These are phyloP conservation scores for Polymixis flavicincta DNA, from an alignment of 2,888 invertebrate species.

Conservation along the genomic window DNA sequence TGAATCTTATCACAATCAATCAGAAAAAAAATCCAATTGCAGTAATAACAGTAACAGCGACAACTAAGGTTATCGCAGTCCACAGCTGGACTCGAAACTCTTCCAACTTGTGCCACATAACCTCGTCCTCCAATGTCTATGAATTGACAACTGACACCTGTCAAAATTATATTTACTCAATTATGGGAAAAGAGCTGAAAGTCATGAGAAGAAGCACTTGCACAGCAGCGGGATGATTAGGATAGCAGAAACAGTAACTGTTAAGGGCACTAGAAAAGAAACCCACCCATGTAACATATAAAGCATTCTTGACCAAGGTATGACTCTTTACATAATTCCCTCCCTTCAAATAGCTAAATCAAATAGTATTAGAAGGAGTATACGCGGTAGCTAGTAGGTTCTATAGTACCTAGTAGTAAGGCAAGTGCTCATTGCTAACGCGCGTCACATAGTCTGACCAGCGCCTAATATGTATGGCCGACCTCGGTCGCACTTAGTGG, in stretches of 20 bases:
- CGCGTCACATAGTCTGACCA: slow-evolving; percentile 82
- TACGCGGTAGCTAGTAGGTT: slow-evolving; percentile 48
- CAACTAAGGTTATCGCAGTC: neutral
- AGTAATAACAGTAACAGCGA: neutral
- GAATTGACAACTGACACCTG: neutral
- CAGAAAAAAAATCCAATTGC: neutral
- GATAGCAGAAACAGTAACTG: no score
- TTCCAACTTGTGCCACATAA: neutral
- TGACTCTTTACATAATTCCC: slow-evolving; percentile 26
- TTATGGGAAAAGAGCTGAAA: no score
- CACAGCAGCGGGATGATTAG: no score
- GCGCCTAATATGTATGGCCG: slow-evolving; percentile 85
- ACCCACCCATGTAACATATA: neutral
- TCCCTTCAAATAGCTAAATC: slow-evolving; percentile 5
- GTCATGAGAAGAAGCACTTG: no score
- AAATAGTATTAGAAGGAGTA: slow-evolving; percentile 49
- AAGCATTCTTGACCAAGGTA: neutral
- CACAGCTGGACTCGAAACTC: neutral
- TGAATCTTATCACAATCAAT: neutral
- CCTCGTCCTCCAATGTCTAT: neutral
- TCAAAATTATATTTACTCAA: neutral
- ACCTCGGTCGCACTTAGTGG: slow-evolving; percentile 77
- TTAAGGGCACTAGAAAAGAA: neutral
- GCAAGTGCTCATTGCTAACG: slow-evolving; percentile 75
- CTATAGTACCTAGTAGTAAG: slow-evolving; percentile 63